Conservation (phyloP, 2,888 invertebrate species). For the Morpho deidamia region DNA sequence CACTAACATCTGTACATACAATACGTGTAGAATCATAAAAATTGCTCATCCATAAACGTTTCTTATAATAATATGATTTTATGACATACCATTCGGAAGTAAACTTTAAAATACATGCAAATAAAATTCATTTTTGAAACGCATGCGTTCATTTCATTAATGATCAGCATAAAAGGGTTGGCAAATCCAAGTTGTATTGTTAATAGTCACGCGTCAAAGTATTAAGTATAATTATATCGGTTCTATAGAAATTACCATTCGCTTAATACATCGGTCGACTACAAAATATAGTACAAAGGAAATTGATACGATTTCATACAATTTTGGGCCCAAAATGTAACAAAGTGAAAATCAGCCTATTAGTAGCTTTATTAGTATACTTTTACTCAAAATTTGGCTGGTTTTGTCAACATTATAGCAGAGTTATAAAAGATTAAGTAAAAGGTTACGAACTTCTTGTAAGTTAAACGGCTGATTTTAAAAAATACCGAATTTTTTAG, state of each 20-base stretch:
- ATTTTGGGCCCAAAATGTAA: no score
- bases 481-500: no score
- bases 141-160: slow-evolving; percentile 55
- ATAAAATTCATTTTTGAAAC: slow-evolving; percentile 32
- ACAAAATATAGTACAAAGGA: no score
- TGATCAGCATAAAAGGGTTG: slow-evolving; percentile 70
- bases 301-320: no score
- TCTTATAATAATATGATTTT: slow-evolving; percentile 61
- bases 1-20: slow-evolving; percentile 41
- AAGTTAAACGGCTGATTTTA: no score
- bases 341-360: no score
- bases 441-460: no score
- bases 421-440: no score
- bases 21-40: slow-evolving; percentile 64
- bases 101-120: slow-evolving; percentile 24
- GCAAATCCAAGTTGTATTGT: slow-evolving; percentile 75
- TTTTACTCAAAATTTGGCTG: no score
- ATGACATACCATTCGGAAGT: slow-evolving; percentile 21
- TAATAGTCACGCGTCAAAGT: slow-evolving; percentile 70
- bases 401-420: no score
- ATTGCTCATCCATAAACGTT: slow-evolving; percentile 70
- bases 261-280: neutral
- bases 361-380: no score
- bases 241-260: slow-evolving; percentile 47
- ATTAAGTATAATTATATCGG: slow-evolving; percentile 66